A percentile compares a stretch with the other conserved stretches of the same genome.
These are phyloP conservation scores for Germaria angustata DNA, from an alignment of 2,888 invertebrate species.

Conservation along the genomic window DNA sequence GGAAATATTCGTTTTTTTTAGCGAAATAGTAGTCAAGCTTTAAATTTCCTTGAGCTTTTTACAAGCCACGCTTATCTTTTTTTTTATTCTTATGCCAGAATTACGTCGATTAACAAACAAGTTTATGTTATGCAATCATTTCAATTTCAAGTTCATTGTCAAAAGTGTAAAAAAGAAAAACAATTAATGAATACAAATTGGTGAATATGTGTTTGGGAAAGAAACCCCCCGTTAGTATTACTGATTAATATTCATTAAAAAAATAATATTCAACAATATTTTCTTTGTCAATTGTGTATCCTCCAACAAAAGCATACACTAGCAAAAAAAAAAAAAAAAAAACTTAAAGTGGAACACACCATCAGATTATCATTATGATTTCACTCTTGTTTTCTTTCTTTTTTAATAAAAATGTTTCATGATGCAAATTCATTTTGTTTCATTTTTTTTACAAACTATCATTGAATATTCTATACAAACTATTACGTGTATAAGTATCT, in stretches of 20 bases:
- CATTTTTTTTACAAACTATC: constrained; percentile 23
- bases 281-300: constrained; percentile 42
- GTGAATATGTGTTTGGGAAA: neutral
- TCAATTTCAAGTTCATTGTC: constrained; percentile 52
- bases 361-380: constrained; percentile 15
- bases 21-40: neutral
- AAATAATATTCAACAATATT: constrained; percentile 20
- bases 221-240: neutral
- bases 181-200: neutral
- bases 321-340: neutral
- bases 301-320: neutral
- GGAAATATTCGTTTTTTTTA: neutral
- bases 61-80: neutral
- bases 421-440: constrained; percentile 53
- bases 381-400: neutral
- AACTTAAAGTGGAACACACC: constrained; percentile 16
- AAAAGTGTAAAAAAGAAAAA: constrained; percentile 8
- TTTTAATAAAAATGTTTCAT: constrained; percentile 54
- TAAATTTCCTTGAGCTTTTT: neutral
- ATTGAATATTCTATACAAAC: constrained; percentile 30
- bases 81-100: neutral
- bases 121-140: constrained; percentile 27
- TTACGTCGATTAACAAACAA: neutral
- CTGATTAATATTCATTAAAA: constrained; percentile 1
- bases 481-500: constrained; percentile 36